Evolutionary conservation across 2,113 vertebrate genomes (phyloP).

Genomic region (Lophura nycthemera): DNA sequence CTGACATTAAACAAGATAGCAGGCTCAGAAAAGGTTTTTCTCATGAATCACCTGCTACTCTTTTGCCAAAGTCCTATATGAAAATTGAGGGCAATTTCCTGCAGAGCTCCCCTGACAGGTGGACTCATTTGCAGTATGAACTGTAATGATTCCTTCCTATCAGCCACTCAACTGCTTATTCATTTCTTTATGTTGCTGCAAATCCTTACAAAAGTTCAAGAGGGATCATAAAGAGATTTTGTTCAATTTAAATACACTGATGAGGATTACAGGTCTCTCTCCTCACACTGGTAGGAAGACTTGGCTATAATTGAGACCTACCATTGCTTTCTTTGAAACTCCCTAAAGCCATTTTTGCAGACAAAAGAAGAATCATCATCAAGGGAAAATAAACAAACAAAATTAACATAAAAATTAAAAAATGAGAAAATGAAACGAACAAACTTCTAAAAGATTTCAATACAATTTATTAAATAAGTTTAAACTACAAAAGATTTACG

Average conservation of each 20-base stretch:
- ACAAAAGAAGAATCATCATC: background rate
- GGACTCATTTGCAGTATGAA: slow-evolving; percentile 57
- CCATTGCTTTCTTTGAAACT: background rate
- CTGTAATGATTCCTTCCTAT: slow-evolving; percentile 15
- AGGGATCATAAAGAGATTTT: background rate
- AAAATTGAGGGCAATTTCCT: slow-evolving; percentile 59
- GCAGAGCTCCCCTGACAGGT: slow-evolving; percentile 41
- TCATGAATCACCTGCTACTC: slow-evolving; percentile 1
- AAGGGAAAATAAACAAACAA: background rate
- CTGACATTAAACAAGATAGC: background rate
- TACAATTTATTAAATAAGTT: background rate
- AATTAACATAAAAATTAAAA: background rate
- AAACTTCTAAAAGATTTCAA: background rate
- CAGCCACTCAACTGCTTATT: slow-evolving; percentile 2
- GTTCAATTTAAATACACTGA: background rate
- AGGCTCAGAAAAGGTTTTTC: slow-evolving; percentile 17
- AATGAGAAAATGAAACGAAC: background rate
- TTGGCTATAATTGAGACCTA: background rate
- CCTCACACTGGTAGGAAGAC: background rate
- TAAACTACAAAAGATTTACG: background rate
- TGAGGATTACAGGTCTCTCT: background rate
- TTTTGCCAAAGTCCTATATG: slow-evolving; percentile 28
- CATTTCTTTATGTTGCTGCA: background rate
- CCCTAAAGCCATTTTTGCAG: background rate
- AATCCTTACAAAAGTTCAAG: background rate